Evolutionary conservation across 1,140 invertebrate genomes (phyloP), one percentile per base, ranked within the genome.

Genomic region (Diprion similis): DNA sequence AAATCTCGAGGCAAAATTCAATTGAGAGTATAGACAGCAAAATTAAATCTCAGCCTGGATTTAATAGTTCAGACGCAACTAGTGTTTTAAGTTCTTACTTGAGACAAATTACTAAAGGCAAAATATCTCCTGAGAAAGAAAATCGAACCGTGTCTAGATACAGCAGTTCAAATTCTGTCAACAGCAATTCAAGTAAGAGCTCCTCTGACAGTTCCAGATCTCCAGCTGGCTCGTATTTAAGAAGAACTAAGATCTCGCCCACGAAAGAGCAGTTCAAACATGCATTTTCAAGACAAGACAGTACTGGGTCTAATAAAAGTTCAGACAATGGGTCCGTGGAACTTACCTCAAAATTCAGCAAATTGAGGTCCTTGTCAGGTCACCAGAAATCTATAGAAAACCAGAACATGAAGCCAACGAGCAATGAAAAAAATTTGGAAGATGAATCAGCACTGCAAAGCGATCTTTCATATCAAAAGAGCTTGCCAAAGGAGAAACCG

Each of bases 181-280:
- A 74, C 64, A 70, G 46, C 0, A 77, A 83, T 37, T n/a, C 71
- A 9, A 46, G 69, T 70, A 10, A 79, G 79, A 64, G 80, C 75
- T 59, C 45, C 24, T 10, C 17, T 48, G 1, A 67, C 46, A 1
- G 83, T 13, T 18, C 73, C 0, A 85, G 81, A 69, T 69, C 79
- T 8, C 76, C 81, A 7, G 18, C 73, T 3, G 81, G 83, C 37
- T 85, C 81, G 17, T 85, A 86, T 71, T 71, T 88, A 13, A 78
- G 86, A 46, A 81, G 86, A 11, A 86, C 86, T 9, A 87, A 87
- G 72, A 87, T 88, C 73, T 88, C 87, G 0, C 86, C 87, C 0
- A 87, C 86, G 10, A 87, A 88, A 46, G 87, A 88, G 51, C 80
- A 81, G 10, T 75, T 79, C 4, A 85, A 81, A 73, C 83, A 73